Conservation (phyloP, 1,140 invertebrate genomes). For the Diploscapter pachys region DNA sequence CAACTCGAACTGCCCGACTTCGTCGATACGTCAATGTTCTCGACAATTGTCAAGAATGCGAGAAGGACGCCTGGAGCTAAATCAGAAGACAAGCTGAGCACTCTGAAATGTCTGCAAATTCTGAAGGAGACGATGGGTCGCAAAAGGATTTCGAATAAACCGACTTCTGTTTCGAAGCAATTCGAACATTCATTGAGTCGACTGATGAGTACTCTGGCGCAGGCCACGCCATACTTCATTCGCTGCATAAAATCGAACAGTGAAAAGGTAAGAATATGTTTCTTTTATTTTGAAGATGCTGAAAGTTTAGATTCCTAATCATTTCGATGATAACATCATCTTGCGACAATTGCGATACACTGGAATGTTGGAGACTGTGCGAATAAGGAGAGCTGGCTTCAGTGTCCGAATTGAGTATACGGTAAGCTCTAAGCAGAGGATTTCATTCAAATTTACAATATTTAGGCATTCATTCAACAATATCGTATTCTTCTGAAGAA, state of each 20-base stretch:
- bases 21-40: constrained; percentile 57
- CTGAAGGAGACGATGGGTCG: constrained; percentile 52
- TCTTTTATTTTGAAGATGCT: not conserved
- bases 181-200: constrained; percentile 86
- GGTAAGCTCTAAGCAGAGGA: constrained; percentile 44
- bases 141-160: constrained; percentile 67
- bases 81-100: constrained; percentile 68
- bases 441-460: not conserved
- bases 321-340: constrained; percentile 90
- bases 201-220: constrained; percentile 86
- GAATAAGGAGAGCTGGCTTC: constrained; percentile 89
- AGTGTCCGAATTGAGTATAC: constrained; percentile 87
- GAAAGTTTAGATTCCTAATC: constrained; percentile 71
- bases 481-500: constrained; percentile 85
- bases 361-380: constrained; percentile 91
- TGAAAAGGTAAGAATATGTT: constrained; percentile 69
- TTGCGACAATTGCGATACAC: constrained; percentile 81
- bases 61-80: constrained; percentile 39
- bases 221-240: constrained; percentile 93
- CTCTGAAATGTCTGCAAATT: constrained; percentile 73
- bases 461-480: constrained; percentile 80
- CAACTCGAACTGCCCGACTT: constrained; percentile 51
- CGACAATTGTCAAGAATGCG: constrained; percentile 53
- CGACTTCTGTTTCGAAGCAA: constrained; percentile 85
- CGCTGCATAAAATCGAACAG: constrained; percentile 92